Percentiles rank a stretch among this genome's conserved stretches.
phyloP scores from a whole-genome alignment of 2,797 vertebrate species.

The Chromis chromis region DNA sequence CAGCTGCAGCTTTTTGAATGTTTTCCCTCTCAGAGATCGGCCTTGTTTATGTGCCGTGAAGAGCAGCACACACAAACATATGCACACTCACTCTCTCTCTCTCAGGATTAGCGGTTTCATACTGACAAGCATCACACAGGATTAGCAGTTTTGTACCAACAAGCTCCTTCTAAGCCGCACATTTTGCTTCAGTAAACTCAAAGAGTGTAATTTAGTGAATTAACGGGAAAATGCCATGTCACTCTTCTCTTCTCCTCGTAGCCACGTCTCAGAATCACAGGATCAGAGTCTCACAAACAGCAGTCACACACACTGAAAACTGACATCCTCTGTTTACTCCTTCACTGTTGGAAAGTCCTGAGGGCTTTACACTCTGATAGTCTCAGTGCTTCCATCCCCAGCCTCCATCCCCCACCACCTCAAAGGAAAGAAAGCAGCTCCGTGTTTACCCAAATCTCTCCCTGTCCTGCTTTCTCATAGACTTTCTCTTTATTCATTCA shows the following conservation, averaged over 20 bases:
- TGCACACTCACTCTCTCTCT: not conserved
- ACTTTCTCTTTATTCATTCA: slow-evolving; percentile 51
- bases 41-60: slow-evolving; percentile 42
- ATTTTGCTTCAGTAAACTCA: slow-evolving; percentile 30
- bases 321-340: slow-evolving; percentile 54
- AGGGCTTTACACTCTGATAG: slow-evolving; percentile 58
- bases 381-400: slow-evolving; percentile 42
- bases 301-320: slow-evolving; percentile 31
- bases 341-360: slow-evolving; percentile 48
- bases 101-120: slow-evolving; percentile 45
- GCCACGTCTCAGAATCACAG: slow-evolving; percentile 13
- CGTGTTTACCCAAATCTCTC: slow-evolving; percentile 49
- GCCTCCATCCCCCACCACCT: slow-evolving; percentile 52
- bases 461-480: slow-evolving; percentile 23
- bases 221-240: slow-evolving; percentile 13
- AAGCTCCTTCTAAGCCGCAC: slow-evolving; percentile 37
- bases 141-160: slow-evolving; percentile 59
- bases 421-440: slow-evolving; percentile 52
- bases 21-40: slow-evolving; percentile 25
- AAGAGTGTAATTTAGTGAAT: slow-evolving; percentile 21
- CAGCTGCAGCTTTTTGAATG: slow-evolving; percentile 36
- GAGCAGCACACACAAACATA: slow-evolving; percentile 27
- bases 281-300: slow-evolving; percentile 21
- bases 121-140: slow-evolving; percentile 46
- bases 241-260: not conserved